A percentile compares a stretch with the other conserved stretches of the same genome.
Evolutionary conservation across 2,888 invertebrate genomes (phyloP).

Genomic region (Myopa testacea): DNA sequence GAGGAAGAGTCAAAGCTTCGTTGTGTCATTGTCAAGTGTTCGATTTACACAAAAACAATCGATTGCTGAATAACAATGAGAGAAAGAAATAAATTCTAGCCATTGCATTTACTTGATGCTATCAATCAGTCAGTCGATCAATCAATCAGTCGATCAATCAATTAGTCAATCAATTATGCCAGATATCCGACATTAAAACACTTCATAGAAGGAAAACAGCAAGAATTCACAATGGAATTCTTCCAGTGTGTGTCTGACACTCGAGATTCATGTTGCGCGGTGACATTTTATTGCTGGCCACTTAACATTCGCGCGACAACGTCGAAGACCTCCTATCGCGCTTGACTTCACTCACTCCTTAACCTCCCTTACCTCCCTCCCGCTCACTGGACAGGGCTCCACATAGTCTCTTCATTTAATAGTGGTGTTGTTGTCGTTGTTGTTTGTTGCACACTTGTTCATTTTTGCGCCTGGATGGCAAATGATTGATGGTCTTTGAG

Average conservation of each 20-base stretch:
- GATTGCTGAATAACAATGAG: no score
- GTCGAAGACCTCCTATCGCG: slow-evolving; percentile 24
- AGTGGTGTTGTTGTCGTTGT: neutral
- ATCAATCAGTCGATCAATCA: no score
- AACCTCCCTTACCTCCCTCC: neutral
- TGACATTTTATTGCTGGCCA: slow-evolving; percentile 12
- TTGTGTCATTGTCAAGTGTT: no score
- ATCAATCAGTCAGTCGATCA: no score
- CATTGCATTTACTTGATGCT: neutral
- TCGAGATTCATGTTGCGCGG: neutral
- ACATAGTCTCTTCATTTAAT: neutral
- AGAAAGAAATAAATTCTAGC: neutral
- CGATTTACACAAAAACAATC: no score
- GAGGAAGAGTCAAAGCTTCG: no score
- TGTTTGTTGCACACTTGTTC: slow-evolving; percentile 30
- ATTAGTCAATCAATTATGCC: no score
- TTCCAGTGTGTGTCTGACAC: neutral
- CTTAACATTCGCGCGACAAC: neutral
- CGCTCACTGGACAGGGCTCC: neutral
- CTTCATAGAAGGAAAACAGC: neutral
- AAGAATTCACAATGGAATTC: neutral
- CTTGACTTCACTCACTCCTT: neutral
- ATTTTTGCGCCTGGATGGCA: slow-evolving; percentile 25
- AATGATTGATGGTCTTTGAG: slow-evolving; percentile 38
- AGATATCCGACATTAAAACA: no score